Base-by-base conservation (phyloP, 2,113 vertebrate species). In the Bombycilla garrulus region DNA sequence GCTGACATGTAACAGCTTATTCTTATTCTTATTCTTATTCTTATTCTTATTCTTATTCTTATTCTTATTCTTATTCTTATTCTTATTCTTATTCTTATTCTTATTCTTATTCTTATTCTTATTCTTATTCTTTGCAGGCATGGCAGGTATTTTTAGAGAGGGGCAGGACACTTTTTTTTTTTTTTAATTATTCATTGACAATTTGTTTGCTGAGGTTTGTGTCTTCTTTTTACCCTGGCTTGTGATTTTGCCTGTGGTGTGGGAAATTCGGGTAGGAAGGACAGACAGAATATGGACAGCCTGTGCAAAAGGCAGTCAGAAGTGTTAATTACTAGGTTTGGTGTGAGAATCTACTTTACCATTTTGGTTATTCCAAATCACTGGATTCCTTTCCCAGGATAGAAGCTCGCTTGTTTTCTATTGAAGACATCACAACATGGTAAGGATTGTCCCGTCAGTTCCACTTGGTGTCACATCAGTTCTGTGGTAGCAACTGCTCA, bases 181-280 rank as follows among this genome's bases (percentile, higher is more conserved):
- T n/a, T n/a, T n/a, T n/a, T n/a, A n/a, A n/a, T n/a, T 15, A n/a
- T 72, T 81, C 0, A 0, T 76, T 81, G 54, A n/a, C 0, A 10
- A 5, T 51, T 83, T 79, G 9, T 84, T 87, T 77, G 64, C 54
- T 53, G 60, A 67, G 22, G n/a, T 74, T 53, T 77, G 12, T 69
- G 47, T 58, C 21, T 35, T 40, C 16, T 54, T 71, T 90, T 79
- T 60, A 38, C 6, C 12, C 28, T 56, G 65, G 20, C 24, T 61
- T 47, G 29, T 65, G 40, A 85, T 85, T 70, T 29, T 82, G 9
- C 20, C 33, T 47, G 10, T 56, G 33, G 7, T 2, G 7, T 53
- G 15, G 51, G 22, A 65, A 38, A 57, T 66, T 70, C 79, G 35
- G 9, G 15, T 72, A 66, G 45, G 42, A 91, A 86, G 9, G 17